Conservation (phyloP, 2,888 invertebrate genomes). For the Zele albiditarsus region DNA sequence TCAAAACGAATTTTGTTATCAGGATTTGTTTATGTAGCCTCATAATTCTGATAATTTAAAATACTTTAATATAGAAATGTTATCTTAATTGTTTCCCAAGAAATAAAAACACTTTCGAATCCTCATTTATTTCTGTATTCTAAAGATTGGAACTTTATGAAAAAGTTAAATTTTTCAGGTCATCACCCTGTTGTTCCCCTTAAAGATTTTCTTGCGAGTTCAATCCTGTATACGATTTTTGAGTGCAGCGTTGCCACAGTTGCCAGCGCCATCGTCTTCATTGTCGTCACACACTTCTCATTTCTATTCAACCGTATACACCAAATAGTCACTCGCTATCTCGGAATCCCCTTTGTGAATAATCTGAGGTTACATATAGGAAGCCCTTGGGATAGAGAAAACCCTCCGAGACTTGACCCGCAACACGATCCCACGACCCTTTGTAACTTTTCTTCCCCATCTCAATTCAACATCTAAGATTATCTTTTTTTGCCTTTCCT, state of each 20-base stretch:
- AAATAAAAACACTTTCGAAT: not conserved
- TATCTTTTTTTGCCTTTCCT: not conserved
- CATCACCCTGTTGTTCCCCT: no score
- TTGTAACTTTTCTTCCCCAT: constrained; percentile 5
- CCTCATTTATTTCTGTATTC: no score
- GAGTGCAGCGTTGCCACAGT: not conserved
- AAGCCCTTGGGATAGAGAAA: constrained; percentile 24
- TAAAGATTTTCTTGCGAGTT: not conserved
- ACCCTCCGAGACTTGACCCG: constrained; percentile 11
- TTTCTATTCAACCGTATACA: not conserved
- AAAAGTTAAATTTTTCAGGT: no score
- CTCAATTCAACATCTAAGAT: not conserved
- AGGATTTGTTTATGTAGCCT: no score
- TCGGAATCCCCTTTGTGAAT: constrained; percentile 20
- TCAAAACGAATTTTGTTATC: no score
- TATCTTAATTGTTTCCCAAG: not conserved
- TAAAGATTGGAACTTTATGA: no score
- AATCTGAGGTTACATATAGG: constrained; percentile 5
- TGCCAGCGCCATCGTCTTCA: not conserved
- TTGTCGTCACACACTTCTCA: not conserved
- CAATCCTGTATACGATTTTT: not conserved
- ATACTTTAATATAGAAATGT: no score
- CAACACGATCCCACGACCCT: constrained; percentile 28
- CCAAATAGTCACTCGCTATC: not conserved
- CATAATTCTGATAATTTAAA: no score